Conservation (phyloP, 2,797 vertebrate genomes). For the Hippocampus kuda region DNA sequence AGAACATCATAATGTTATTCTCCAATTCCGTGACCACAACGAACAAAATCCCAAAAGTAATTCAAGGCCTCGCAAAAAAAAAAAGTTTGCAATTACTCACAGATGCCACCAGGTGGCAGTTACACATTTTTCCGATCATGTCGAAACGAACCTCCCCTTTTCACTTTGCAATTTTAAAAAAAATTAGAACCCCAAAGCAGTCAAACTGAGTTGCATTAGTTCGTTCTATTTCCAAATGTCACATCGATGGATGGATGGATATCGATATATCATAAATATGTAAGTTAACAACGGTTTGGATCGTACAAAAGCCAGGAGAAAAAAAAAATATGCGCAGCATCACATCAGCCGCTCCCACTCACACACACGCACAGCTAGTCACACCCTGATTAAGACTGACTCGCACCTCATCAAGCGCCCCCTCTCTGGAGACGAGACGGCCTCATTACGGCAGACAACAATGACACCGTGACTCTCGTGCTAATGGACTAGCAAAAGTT, state of each 20-base stretch:
- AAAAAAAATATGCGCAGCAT: neutral
- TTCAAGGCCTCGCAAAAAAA: no score
- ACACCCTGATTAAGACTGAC: slow-evolving; percentile 60
- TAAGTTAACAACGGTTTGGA: neutral
- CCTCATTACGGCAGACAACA: slow-evolving; percentile 61
- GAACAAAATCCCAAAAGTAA: no score
- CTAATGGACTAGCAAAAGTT: slow-evolving; percentile 52
- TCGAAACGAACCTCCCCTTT: neutral
- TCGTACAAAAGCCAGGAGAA: neutral
- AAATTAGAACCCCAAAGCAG: no score
- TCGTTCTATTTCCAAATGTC: no score
- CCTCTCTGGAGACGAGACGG: slow-evolving; percentile 54
- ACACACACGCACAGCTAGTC: slow-evolving; percentile 13
- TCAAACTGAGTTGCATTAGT: no score
- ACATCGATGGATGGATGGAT: neutral
- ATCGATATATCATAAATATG: neutral
- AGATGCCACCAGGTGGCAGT: no score
- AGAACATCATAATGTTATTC: no score
- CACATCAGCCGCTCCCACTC: neutral
- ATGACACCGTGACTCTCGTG: slow-evolving; percentile 62
- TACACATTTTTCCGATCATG: neutral
- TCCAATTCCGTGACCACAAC: no score
- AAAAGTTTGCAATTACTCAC: no score
- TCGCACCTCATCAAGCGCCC: slow-evolving; percentile 57
- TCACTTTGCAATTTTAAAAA: neutral